phyloP scores from a whole-genome alignment of 2,888 invertebrate genomes.

The Odiellus spinosus region DNA sequence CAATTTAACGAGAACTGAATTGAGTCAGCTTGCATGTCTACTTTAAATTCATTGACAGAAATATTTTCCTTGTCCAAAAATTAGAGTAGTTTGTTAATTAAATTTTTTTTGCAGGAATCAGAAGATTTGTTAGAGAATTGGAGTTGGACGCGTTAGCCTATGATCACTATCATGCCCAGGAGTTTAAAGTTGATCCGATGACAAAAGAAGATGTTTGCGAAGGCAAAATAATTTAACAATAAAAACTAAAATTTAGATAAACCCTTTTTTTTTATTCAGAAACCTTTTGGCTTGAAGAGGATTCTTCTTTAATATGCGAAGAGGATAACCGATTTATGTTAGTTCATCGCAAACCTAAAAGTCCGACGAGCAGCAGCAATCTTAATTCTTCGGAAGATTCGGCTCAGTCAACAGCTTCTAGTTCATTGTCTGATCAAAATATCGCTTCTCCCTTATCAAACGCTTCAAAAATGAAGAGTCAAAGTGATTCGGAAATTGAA shows the following conservation, averaged over 20 bases:
- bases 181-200: conserved; percentile 7
- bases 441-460: too few species aligned
- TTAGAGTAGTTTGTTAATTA: too few species aligned
- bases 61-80: too few species aligned
- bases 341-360: not conserved
- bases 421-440: too few species aligned
- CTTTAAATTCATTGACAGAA: too few species aligned
- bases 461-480: too few species aligned
- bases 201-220: conserved; percentile 16
- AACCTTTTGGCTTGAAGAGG: conserved; percentile 14
- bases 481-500: too few species aligned
- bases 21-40: too few species aligned
- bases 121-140: conserved; percentile 28
- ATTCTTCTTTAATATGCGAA: conserved; percentile 9
- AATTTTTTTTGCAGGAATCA: conserved; percentile 27
- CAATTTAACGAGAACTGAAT: too few species aligned
- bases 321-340: not conserved
- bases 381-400: too few species aligned
- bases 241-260: not conserved
- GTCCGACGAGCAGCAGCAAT: conserved; percentile 2
- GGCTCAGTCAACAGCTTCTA: too few species aligned
- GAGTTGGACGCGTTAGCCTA: conserved; percentile 26
- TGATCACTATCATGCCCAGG: conserved; percentile 18
- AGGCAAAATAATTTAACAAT: conserved; percentile 5
- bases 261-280: conserved; percentile 5